phyloP scores from a whole-genome alignment of 2,888 invertebrate genomes.

The Dynastes hyllus region DNA sequence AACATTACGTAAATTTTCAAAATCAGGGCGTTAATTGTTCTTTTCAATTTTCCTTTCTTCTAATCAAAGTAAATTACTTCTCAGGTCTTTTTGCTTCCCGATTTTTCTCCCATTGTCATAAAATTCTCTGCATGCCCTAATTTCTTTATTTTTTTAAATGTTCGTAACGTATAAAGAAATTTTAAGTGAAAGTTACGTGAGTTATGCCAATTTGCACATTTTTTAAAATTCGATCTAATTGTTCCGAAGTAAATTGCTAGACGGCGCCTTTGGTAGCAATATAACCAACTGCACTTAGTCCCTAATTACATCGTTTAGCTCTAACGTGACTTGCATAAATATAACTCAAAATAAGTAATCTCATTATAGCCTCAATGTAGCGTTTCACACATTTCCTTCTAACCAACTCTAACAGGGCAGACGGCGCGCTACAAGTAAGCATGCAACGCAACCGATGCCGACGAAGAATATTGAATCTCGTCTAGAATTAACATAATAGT shows the following conservation, averaged over 20 bases:
- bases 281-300: slow-evolving; percentile 20
- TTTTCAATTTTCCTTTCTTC: too few species aligned
- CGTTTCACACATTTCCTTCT: slow-evolving; percentile 28
- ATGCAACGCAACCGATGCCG: slow-evolving; percentile 23
- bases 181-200: too few species aligned
- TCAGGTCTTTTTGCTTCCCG: too few species aligned
- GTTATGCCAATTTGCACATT: too few species aligned
- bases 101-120: too few species aligned
- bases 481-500: slow-evolving; percentile 57
- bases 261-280: slow-evolving; percentile 11
- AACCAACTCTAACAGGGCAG: slow-evolving; percentile 6
- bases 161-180: too few species aligned
- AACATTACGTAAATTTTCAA: too few species aligned
- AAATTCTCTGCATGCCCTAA: too few species aligned
- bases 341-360: slow-evolving; percentile 52
- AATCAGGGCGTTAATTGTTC: too few species aligned
- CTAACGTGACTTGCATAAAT: slow-evolving; percentile 41
- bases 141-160: too few species aligned
- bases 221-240: too few species aligned
- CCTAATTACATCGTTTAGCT: slow-evolving; percentile 27
- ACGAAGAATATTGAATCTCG: slow-evolving; percentile 51
- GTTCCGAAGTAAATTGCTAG: slow-evolving; percentile 2
- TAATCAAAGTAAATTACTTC: too few species aligned
- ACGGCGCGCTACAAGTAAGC: neutral
- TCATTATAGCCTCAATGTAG: slow-evolving; percentile 45